Evolutionary conservation across 2,113 vertebrate species (phyloP).

Genomic region (Ranitomeya imitator): DNA sequence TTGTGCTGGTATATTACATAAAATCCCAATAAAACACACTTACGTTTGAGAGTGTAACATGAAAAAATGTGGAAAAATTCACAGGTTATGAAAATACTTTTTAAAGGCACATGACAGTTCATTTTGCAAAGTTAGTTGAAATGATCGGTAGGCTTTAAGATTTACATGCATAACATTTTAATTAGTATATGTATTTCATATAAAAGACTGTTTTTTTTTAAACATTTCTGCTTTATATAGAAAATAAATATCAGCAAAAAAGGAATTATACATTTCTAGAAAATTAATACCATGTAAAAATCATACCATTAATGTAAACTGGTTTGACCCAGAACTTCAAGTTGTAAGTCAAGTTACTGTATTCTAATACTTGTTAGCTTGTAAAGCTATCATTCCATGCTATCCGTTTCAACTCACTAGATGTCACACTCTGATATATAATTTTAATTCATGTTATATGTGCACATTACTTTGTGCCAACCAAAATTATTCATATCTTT

Average conservation of each 20-base stretch:
- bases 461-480: conserved; percentile 21
- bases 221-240: background rate
- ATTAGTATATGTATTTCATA: background rate
- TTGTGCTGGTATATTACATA: no score
- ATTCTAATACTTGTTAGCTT: background rate
- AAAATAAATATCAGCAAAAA: background rate
- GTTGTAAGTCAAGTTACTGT: background rate
- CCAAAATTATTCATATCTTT: conserved; percentile 30
- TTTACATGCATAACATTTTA: no score
- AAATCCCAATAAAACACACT: no score
- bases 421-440: conserved; percentile 33
- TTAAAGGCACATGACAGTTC: no score
- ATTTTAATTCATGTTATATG: conserved; percentile 17
- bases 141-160: no score
- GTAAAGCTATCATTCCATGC: background rate
- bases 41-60: no score
- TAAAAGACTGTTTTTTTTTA: background rate
- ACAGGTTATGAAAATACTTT: no score
- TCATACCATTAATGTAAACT: background rate
- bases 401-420: conserved; percentile 6
- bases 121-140: no score
- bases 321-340: background rate
- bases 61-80: no score
- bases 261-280: background rate
- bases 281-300: background rate